Base-by-base conservation (phyloP, 1,140 invertebrate species). In the Hyles euphorbiae region DNA sequence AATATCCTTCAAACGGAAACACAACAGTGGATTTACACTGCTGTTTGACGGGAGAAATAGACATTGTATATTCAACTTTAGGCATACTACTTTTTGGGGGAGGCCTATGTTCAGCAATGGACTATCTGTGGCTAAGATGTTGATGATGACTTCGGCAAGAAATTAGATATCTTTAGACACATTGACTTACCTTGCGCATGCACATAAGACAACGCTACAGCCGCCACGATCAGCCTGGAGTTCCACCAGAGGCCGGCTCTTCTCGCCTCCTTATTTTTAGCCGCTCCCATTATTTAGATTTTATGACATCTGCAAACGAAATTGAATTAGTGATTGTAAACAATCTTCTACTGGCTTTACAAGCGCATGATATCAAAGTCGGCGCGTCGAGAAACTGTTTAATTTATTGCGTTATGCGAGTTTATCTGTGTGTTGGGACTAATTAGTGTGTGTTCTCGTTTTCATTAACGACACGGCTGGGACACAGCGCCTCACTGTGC, bases 131-230 rank as follows among this genome's bases (percentile, higher is more conserved):
- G 1, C 5, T 40, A 3, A 40, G 36, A 40, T 5, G 36, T 40
- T 5, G 8, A 11, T 10, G 5, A 22, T 5, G 10, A 11, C 8
- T 48, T 22, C 22, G n/a, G 3, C n/a, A 48, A n/a, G n/a, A 48
- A 10, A 10, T 10, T 48, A 48, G 12, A 5, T 11, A 22, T 48
- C n/a, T 11, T 48, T 11, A 1, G 3, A 40, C 11, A 5, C 12
- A 22, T 22, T n/a, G 43, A 44, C 60, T 70, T 70, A 84, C 82
- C 78, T 73, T 85, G 82, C 46, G 77, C 69, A 54, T 74, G 71
- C 7, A 68, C 75, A 53, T 57, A 75, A 5, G 73, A 71, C 50
- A 83, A 44, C 6, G 73, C 67, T 9, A 83, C 44, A 1, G 66
- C 68, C 22, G 68, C 60, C 9, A 77, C 63, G 33, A 81, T 43